Conservation (phyloP, 1,140 invertebrate genomes). For the Apis cerana region DNA sequence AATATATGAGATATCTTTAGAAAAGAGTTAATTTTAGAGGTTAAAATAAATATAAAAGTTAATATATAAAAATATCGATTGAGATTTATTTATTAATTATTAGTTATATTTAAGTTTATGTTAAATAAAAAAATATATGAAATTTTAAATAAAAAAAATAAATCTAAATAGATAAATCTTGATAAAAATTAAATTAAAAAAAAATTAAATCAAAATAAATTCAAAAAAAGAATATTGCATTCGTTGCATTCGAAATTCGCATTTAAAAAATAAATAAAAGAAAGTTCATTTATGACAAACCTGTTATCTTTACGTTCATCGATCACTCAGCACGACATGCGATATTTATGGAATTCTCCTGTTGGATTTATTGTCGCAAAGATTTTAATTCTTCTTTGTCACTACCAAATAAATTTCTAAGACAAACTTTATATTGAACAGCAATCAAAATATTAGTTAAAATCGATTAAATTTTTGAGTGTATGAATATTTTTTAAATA, state of each 20-base stretch:
- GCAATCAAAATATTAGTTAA: slow-evolving; percentile 36
- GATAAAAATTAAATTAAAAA: too few species aligned
- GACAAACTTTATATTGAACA: slow-evolving; percentile 20
- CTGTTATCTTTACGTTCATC: slow-evolving; percentile 58
- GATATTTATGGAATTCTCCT: slow-evolving; percentile 60
- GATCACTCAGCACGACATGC: slow-evolving; percentile 51
- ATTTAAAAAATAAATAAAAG: neutral
- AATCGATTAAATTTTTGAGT: slow-evolving; percentile 20
- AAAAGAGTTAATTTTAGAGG: too few species aligned
- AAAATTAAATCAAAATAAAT: too few species aligned
- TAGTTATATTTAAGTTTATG: too few species aligned
- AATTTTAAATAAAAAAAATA: too few species aligned
- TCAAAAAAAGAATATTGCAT: too few species aligned
- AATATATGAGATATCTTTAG: too few species aligned
- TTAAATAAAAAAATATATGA: too few species aligned
- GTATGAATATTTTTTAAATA: neutral
- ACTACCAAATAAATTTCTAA: slow-evolving; percentile 31
- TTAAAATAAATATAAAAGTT: too few species aligned
- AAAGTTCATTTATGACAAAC: slow-evolving; percentile 59
- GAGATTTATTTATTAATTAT: too few species aligned
- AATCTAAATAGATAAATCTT: too few species aligned
- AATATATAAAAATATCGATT: too few species aligned
- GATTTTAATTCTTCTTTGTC: slow-evolving; percentile 54
- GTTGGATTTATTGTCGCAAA: slow-evolving; percentile 55
- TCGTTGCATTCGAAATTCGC: neutral